Conservation (phyloP, 2,888 invertebrate species). For the Carterocephalus palaemon region DNA sequence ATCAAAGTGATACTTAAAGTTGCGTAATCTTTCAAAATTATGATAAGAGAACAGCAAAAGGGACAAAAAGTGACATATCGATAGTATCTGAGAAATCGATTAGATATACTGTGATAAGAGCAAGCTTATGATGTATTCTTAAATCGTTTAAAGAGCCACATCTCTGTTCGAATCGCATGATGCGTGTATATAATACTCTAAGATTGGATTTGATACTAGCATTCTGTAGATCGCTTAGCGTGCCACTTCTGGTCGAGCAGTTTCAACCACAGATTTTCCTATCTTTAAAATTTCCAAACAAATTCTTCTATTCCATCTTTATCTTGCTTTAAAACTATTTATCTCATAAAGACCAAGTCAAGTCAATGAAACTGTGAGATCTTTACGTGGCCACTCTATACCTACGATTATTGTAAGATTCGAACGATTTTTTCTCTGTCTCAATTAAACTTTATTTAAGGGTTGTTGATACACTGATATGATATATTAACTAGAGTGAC, state of each 20-base stretch:
- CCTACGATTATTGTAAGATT: constrained; percentile 46
- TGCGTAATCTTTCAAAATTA: constrained; percentile 18
- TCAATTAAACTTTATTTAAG: constrained; percentile 49
- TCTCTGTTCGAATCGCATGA: constrained; percentile 53
- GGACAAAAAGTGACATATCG: constrained; percentile 60
- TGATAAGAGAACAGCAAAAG: constrained; percentile 13
- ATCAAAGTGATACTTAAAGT: constrained; percentile 30
- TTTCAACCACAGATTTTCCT: constrained; percentile 32
- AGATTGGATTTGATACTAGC: constrained; percentile 69
- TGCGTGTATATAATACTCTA: constrained; percentile 47
- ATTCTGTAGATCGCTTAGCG: constrained; percentile 76
- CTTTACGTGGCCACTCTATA: constrained; percentile 62
- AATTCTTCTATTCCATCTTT: constrained; percentile 26
- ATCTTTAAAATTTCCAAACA: constrained; percentile 20
- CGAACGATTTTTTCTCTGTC: constrained; percentile 50
- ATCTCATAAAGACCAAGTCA: constrained; percentile 4
- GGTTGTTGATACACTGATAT: constrained; percentile 55
- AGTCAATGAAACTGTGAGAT: constrained; percentile 46
- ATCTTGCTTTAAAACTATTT: constrained; percentile 25
- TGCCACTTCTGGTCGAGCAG: constrained; percentile 46
- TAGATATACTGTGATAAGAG: constrained; percentile 75
- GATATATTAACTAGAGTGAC: constrained; percentile 43
- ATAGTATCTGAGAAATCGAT: constrained; percentile 57
- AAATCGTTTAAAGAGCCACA: constrained; percentile 41
- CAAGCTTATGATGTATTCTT: constrained; percentile 70